Percentiles rank a stretch among this genome's conserved stretches.
Evolutionary conservation across 2,888 invertebrate genomes (phyloP).

Genomic region (Eupithecia dodoneata): DNA sequence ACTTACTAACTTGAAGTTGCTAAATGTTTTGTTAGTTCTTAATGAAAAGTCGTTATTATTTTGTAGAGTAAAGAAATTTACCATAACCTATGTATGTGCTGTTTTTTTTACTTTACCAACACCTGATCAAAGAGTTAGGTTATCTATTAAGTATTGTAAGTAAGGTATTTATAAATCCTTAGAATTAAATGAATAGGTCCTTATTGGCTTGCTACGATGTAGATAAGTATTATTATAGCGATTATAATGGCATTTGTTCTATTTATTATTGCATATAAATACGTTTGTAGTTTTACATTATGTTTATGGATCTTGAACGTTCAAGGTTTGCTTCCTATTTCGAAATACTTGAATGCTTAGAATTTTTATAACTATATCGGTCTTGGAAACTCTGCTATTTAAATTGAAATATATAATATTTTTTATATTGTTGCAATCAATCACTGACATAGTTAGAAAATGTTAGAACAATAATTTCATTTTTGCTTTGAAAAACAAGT

Average conservation of each 20-base stretch:
- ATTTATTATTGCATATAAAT: background rate
- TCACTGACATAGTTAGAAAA: too few relatives aligned
- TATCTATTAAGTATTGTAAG: background rate
- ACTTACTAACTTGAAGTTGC: background rate
- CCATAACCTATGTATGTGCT: slow-evolving; percentile 4
- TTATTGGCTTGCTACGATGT: background rate
- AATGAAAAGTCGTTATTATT: background rate
- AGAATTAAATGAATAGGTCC: background rate
- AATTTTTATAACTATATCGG: background rate
- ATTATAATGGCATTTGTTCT: background rate
- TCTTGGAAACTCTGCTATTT: background rate
- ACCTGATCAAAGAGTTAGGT: slow-evolving; percentile 1
- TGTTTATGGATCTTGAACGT: background rate
- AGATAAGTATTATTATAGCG: background rate
- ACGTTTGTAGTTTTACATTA: background rate
- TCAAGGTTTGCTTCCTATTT: background rate
- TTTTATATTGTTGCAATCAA: background rate
- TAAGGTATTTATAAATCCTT: background rate
- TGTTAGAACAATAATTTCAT: too few relatives aligned
- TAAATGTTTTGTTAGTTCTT: background rate
- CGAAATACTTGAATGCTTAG: slow-evolving; percentile 1
- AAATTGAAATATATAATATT: background rate
- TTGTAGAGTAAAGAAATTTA: background rate
- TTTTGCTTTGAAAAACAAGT: background rate
- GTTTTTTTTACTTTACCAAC: background rate